Evolutionary conservation across 2,888 invertebrate species (phyloP), one percentile per base, ranked within the genome.

Genomic region (Morpho helenor): DNA sequence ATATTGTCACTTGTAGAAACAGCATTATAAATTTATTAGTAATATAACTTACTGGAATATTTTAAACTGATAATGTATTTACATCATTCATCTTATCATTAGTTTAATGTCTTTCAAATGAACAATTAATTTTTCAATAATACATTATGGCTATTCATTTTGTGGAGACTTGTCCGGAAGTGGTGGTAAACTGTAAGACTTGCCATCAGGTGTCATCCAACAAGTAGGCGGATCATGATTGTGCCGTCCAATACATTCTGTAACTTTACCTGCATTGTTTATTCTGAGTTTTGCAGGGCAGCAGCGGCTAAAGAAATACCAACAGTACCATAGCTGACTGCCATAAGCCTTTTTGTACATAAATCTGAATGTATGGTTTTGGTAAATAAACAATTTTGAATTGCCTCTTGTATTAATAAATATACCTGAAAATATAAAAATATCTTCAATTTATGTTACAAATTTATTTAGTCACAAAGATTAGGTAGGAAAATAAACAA

Each of bases 291-390:
- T 90, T 0, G 90, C 90, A 8, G 90, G 90, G 67, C 90, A 90
- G 65, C 90, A 89, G 58, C 89, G 71, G 52, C 87, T 90, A 74
- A 90, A 90, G 84, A 90, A 90, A 63, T 85, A 89, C 90, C 90
- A 90, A 65, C 90, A 90, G 60, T 90, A 90, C 90, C 90, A 90
- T 3, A 90, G 72, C 58, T 90, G 90, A 68, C 90, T 90, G n/a
- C 90, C 90, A 69, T 87, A 90, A 7, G 89, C 90, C 62, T 89
- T 88, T 67, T 90, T 90, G 66, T 90, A 90, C 90, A 90, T 90
- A 61, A 90, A 90, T 64, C 90, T 80, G 75, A 90, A 90, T 67
- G 90, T 90, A 66, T 90, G 90, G 67, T 90, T 90, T 71, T 90
- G 89, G 62, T 90, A 90, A 66, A 90, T 90, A 63, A 88, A 90